A percentile compares a stretch with the other conserved stretches of the same genome.
Evolutionary conservation across 1,140 invertebrate genomes (phyloP).

Genomic region (Achroia grisella): DNA sequence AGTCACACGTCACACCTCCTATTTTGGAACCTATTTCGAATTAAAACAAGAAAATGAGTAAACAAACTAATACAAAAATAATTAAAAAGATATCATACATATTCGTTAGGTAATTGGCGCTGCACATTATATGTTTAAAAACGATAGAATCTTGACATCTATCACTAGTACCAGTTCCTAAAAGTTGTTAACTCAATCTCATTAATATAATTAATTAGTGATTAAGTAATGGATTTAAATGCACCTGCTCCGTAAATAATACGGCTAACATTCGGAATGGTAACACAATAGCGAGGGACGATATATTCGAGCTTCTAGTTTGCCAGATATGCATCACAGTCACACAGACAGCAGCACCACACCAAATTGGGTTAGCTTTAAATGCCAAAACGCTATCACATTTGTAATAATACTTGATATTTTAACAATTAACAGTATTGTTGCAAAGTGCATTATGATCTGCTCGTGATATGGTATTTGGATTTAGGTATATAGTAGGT

Average conservation of each 20-base stretch:
- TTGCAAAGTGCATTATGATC: constrained; percentile 15
- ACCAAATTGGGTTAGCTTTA: constrained; percentile 39
- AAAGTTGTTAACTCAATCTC: too few relatives aligned
- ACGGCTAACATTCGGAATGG: constrained; percentile 32
- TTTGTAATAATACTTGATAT: constrained; percentile 35
- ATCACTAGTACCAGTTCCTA: too few relatives aligned
- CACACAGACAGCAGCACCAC: constrained; percentile 50
- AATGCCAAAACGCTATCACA: constrained; percentile 38
- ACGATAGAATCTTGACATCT: too few relatives aligned
- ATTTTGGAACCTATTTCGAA: constrained; percentile 39
- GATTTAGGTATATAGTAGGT: background rate
- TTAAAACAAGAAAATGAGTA: constrained; percentile 1
- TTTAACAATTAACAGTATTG: constrained; percentile 23
- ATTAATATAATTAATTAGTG: too few relatives aligned
- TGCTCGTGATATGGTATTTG: constrained; percentile 15
- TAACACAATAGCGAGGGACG: constrained; percentile 48
- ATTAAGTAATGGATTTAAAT: too few relatives aligned
- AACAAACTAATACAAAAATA: background rate
- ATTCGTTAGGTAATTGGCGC: too few relatives aligned
- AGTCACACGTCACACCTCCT: constrained; percentile 29
- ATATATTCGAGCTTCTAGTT: constrained; percentile 56
- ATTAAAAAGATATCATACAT: too few relatives aligned
- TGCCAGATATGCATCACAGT: constrained; percentile 51
- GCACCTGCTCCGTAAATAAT: too few relatives aligned
- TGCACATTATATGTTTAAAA: too few relatives aligned